These are phyloP conservation scores for Epinephelus moara DNA, from an alignment of 2,113 vertebrate species.

Conservation along the genomic window DNA sequence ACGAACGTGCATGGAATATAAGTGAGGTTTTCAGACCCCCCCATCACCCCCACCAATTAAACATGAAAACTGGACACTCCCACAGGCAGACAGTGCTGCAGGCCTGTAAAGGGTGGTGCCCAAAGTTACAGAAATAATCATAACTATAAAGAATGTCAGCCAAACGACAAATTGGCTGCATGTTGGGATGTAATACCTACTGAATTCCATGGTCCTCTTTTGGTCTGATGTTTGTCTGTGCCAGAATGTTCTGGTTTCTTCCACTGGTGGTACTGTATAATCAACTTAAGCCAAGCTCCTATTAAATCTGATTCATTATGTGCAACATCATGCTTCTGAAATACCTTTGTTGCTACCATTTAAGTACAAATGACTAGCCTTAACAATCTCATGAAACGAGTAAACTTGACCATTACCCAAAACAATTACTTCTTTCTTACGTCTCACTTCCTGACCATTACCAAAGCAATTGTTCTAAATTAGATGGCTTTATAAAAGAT, in stretches of 20 bases:
- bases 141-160: slow-evolving; percentile 24
- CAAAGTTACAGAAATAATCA: slow-evolving; percentile 45
- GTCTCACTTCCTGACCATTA: slow-evolving; percentile 26
- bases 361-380: background rate
- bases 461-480: slow-evolving; percentile 23
- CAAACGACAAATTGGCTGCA: slow-evolving; percentile 48
- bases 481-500: slow-evolving; percentile 14
- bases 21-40: slow-evolving; percentile 55
- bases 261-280: slow-evolving; percentile 19
- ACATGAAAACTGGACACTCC: slow-evolving; percentile 49
- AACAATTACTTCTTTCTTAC: slow-evolving; percentile 34
- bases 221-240: background rate
- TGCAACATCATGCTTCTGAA: slow-evolving; percentile 29
- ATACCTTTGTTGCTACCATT: slow-evolving; percentile 15
- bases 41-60: slow-evolving; percentile 43
- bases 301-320: slow-evolving; percentile 57
- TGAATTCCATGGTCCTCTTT: slow-evolving; percentile 18
- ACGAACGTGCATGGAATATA: slow-evolving; percentile 67
- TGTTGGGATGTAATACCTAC: slow-evolving; percentile 32
- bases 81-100: slow-evolving; percentile 29
- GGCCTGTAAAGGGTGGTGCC: slow-evolving; percentile 24
- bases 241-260: slow-evolving; percentile 48
- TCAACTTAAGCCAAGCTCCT: slow-evolving; percentile 33
- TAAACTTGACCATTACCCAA: slow-evolving; percentile 13
- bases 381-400: slow-evolving; percentile 19